Conservation (phyloP, 1,140 invertebrate species). For the Choristoneura fumiferana region DNA sequence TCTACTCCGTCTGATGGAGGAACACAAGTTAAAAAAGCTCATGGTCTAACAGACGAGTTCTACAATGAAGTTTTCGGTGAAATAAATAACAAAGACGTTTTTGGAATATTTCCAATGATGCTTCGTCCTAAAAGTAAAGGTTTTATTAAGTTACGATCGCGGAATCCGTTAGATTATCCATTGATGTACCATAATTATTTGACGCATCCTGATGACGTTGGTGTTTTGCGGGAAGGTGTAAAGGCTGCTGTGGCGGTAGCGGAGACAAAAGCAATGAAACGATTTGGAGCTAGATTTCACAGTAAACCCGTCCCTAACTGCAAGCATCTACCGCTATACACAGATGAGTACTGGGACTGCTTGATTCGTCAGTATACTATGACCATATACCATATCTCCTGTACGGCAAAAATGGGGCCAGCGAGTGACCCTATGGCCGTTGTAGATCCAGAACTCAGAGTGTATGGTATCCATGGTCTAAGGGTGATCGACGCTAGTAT, state of each 20-base stretch:
- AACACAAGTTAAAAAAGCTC: conserved; percentile 85
- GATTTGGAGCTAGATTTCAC: conserved; percentile 87
- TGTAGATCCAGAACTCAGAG: conserved; percentile 87
- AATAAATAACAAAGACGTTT: conserved; percentile 86
- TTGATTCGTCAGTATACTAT: conserved; percentile 88
- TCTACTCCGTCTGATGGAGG: conserved; percentile 89
- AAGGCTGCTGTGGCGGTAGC: conserved; percentile 91
- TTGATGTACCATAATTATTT: conserved; percentile 94
- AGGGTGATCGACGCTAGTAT: conserved; percentile 90
- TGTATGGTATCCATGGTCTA: conserved; percentile 86
- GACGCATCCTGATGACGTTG: conserved; percentile 88
- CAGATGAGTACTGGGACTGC: conserved; percentile 92
- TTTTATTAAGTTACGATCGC: conserved; percentile 85
- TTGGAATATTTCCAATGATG: conserved; percentile 92
- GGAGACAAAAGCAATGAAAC: conserved; percentile 84
- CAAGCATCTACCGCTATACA: conserved; percentile 85
- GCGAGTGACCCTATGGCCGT: conserved; percentile 87
- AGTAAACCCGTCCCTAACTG: conserved; percentile 87
- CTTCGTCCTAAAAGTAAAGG: conserved; percentile 92
- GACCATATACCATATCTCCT: conserved; percentile 92
- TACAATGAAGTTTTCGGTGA: conserved; percentile 86
- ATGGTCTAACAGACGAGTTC: conserved; percentile 88
- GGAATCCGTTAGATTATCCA: conserved; percentile 91
- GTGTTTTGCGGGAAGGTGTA: conserved; percentile 89
- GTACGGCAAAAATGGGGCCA: conserved; percentile 92